Percentiles rank a stretch among this genome's conserved stretches.
Conservation (phyloP, 2,888 invertebrate species). For the Latrodectus hesperus region DNA sequence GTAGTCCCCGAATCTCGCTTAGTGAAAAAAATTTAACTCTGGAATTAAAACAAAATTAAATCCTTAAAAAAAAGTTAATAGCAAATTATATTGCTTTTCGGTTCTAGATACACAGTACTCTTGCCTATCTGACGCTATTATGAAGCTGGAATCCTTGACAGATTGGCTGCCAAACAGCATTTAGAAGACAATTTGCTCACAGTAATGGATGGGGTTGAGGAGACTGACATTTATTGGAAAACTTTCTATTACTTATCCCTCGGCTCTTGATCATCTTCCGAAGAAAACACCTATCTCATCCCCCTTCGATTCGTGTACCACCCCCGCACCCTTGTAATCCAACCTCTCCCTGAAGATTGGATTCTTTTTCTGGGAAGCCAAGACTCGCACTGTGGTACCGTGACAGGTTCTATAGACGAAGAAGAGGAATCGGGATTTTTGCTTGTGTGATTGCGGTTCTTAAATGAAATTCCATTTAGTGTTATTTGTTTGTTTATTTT, state of each 20-base stretch:
- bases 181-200: constrained; percentile 46
- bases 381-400: background rate
- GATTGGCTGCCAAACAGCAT: constrained; percentile 40
- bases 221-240: constrained; percentile 58
- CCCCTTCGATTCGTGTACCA: background rate
- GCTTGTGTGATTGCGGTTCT: no score
- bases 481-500: no score
- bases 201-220: constrained; percentile 35
- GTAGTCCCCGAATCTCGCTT: no score
- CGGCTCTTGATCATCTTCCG: constrained; percentile 53
- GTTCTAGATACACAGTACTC: background rate
- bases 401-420: background rate
- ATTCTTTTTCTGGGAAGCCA: background rate
- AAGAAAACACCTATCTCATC: constrained; percentile 5
- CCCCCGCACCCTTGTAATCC: background rate
- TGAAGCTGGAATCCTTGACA: constrained; percentile 20
- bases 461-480: no score
- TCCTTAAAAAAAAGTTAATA: background rate
- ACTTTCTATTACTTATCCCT: constrained; percentile 61
- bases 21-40: no score
- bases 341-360: background rate
- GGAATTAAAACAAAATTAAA: no score
- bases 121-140: background rate
- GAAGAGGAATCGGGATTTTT: no score
- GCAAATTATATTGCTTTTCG: background rate